Conservation (phyloP, 2,888 invertebrate genomes). For the Campoletis raptor region DNA sequence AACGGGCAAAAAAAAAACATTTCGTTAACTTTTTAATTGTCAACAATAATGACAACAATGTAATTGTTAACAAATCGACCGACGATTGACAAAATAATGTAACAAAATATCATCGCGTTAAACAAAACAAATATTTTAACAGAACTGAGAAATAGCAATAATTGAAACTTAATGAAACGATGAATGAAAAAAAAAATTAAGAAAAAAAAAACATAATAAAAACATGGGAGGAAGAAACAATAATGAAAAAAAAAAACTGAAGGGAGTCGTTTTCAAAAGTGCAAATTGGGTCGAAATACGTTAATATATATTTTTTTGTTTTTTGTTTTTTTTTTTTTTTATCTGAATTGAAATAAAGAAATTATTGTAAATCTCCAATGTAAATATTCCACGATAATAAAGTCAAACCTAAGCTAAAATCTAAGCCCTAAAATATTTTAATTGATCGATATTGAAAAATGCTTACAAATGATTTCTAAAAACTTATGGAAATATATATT, state of each 20-base stretch:
- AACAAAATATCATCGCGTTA: slow-evolving; percentile 39
- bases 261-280: not conserved
- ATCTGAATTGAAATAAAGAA: slow-evolving; percentile 33
- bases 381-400: slow-evolving; percentile 70
- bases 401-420: slow-evolving; percentile 60
- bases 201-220: slow-evolving; percentile 42
- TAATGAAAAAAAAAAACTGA: slow-evolving; percentile 10
- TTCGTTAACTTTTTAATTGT: slow-evolving; percentile 51
- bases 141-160: slow-evolving; percentile 49
- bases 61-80: slow-evolving; percentile 54
- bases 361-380: slow-evolving; percentile 60
- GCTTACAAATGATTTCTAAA: slow-evolving; percentile 36
- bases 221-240: not conserved
- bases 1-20: slow-evolving; percentile 40
- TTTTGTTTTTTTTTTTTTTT: not conserved
- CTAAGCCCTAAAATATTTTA: slow-evolving; percentile 43
- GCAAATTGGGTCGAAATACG: not conserved
- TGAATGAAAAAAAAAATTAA: slow-evolving; percentile 39
- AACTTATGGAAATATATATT: slow-evolving; percentile 45
- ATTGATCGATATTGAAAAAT: slow-evolving; percentile 14
- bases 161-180: slow-evolving; percentile 63
- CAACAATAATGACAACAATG: slow-evolving; percentile 55
- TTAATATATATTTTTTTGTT: not conserved
- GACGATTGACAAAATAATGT: slow-evolving; percentile 44
- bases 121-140: slow-evolving; percentile 45